Evolutionary conservation across 2,113 vertebrate species (phyloP), one percentile per base, ranked within the genome.

Genomic region (Aythya baeri): DNA sequence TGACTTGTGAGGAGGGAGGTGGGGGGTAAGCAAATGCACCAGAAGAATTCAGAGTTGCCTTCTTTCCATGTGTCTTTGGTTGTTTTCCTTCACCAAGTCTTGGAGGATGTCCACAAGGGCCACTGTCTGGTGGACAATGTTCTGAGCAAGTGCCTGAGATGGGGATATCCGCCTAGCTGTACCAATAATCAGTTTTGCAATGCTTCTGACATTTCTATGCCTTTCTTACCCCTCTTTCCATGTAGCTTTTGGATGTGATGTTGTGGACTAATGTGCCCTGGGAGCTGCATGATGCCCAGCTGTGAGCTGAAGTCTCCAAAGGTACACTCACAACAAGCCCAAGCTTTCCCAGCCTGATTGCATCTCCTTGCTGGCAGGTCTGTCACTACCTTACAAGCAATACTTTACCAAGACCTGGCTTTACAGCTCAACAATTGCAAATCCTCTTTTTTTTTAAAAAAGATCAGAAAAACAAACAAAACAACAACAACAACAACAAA

Each of bases 271-370:
- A 23, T 18, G 65, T 63, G 11, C 38, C 44, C 23, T 34, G 34
- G 14, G 38, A 68, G 16, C 0, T 88, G 17, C 57, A 31, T 12
- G 55, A 9, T 43, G 49, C 34, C 38, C 78, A 38, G 7, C 66
- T 83, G 31, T 17, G 8, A 58, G 34, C 17, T 18, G 11, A 1
- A 3, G 13, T 44, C 63, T 70, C 23, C 26, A 12, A 86, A 70
- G 63, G 11, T 13, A 16, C 0, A 1, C 23, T 34, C 1, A 0
- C 49, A 67, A 41, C 0, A 1, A 67, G 46, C 23, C n/a, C 26
- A 66, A 31, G 41, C 9, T 88, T 83, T 76, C 44, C 34, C n/a
- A 29, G 29, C 34, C 34, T 68, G 31, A 10, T 27, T 79, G 32
- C 25, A n/a, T 27, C 49, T 92, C 58, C 71, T 76, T 57, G 23